Conservation (phyloP, 1,140 invertebrate species). For the Lordiphosa mommai region DNA sequence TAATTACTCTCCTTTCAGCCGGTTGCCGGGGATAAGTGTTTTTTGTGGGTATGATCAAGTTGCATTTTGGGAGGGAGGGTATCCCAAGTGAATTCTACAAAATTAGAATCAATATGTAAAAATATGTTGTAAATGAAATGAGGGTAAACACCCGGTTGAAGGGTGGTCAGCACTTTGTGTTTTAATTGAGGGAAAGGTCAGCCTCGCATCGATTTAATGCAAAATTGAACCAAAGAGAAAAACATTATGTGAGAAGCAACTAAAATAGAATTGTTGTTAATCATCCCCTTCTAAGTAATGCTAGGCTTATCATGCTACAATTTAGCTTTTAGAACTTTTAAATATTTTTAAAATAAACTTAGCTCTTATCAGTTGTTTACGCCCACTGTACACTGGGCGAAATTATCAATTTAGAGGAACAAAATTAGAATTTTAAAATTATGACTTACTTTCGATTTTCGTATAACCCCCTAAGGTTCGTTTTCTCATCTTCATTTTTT, state of each 20-base stretch:
- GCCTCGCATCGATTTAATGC: slow-evolving; percentile 63
- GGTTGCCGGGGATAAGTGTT: slow-evolving; percentile 42
- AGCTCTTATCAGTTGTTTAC: no score
- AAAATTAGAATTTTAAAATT: no score
- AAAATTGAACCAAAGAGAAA: slow-evolving; percentile 24
- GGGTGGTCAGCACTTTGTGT: slow-evolving; percentile 25
- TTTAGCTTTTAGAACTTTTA: no score
- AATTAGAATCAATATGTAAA: slow-evolving; percentile 54
- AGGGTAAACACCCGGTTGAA: slow-evolving; percentile 28
- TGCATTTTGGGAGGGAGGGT: not conserved
- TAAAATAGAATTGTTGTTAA: not conserved
- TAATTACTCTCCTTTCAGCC: slow-evolving; percentile 57
- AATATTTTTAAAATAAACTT: no score
- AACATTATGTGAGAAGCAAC: no score
- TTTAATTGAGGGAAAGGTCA: slow-evolving; percentile 74
- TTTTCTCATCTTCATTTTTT: not conserved
- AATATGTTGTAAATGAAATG: slow-evolving; percentile 36
- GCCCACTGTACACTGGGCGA: no score
- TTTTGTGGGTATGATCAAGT: slow-evolving; percentile 10
- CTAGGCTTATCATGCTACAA: not conserved
- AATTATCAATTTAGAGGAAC: no score
- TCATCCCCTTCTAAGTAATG: no score
- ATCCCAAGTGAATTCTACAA: slow-evolving; percentile 48
- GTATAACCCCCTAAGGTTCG: no score
- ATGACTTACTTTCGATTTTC: no score